Percentiles rank a stretch among this genome's conserved stretches.
Evolutionary conservation across 2,888 invertebrate genomes (phyloP).

Genomic region (Sthenelais limicola): DNA sequence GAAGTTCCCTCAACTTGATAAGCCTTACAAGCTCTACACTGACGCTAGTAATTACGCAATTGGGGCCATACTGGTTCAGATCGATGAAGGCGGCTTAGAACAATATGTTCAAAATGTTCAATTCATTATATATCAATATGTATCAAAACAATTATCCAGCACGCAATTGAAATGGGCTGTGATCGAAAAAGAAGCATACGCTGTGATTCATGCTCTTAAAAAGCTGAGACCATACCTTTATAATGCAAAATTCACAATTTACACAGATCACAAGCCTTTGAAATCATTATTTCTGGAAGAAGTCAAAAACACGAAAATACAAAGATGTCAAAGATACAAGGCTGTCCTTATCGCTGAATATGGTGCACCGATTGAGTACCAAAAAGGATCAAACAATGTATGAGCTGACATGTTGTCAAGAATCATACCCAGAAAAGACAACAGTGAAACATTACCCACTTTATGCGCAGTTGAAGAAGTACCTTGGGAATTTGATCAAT

Average conservation of each 20-base stretch:
- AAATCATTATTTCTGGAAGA: slow-evolving; percentile 41
- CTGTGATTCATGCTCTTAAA: slow-evolving; percentile 16
- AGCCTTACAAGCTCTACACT: slow-evolving; percentile 36
- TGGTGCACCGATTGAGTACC: slow-evolving; percentile 43
- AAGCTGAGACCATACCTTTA: slow-evolving; percentile 42
- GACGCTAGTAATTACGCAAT: slow-evolving; percentile 20
- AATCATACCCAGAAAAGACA: not conserved
- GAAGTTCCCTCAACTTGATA: not conserved
- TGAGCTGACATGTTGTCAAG: slow-evolving; percentile 41
- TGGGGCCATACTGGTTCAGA: slow-evolving; percentile 34
- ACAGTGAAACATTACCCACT: too few relatives aligned
- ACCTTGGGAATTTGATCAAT: not conserved
- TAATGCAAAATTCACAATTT: slow-evolving; percentile 33
- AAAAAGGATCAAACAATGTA: slow-evolving; percentile 38
- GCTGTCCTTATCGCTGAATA: slow-evolving; percentile 45
- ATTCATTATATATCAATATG: too few relatives aligned
- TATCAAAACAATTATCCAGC: slow-evolving; percentile 31
- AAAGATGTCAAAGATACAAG: too few relatives aligned
- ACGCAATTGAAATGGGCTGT: slow-evolving; percentile 24
- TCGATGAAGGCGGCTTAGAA: slow-evolving; percentile 13
- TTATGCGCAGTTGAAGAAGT: not conserved
- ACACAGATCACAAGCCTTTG: slow-evolving; percentile 42
- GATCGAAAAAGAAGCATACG: slow-evolving; percentile 38
- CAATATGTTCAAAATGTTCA: too few relatives aligned
- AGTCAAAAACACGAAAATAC: slow-evolving; percentile 44